phyloP scores from a whole-genome alignment of 1,140 invertebrate genomes.

The Drosophila yakuba region DNA sequence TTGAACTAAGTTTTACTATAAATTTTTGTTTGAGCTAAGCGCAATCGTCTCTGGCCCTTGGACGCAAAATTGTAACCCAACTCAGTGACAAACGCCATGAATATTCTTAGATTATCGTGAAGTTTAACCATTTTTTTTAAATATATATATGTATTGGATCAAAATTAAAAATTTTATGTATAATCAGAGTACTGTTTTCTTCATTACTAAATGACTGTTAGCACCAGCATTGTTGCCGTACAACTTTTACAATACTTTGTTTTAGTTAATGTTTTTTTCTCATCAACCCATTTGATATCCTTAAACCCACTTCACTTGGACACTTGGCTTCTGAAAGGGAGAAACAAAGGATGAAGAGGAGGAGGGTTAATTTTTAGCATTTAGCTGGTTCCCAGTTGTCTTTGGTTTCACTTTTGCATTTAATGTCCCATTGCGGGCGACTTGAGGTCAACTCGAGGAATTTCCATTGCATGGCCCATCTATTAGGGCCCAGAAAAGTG shows the following conservation, averaged over 20 bases:
- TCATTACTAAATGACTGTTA: not conserved
- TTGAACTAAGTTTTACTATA: not conserved
- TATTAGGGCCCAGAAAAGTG: slow-evolving; percentile 75
- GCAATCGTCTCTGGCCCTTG: slow-evolving; percentile 47
- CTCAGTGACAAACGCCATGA: slow-evolving; percentile 63
- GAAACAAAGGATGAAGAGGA: slow-evolving; percentile 2
- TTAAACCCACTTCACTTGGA: not conserved
- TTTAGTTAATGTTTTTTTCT: slow-evolving; percentile 3
- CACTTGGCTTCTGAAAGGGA: slow-evolving; percentile 4
- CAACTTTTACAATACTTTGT: not conserved
- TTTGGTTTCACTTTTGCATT: slow-evolving; percentile 76
- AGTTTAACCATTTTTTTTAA: not conserved
- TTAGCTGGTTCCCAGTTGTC: slow-evolving; percentile 51
- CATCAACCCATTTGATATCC: slow-evolving; percentile 14
- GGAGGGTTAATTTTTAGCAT: slow-evolving; percentile 47
- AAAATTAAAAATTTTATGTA: no score
- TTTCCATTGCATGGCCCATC: slow-evolving; percentile 69
- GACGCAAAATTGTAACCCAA: slow-evolving; percentile 59
- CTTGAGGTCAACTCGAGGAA: slow-evolving; percentile 76
- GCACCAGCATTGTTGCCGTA: not conserved
- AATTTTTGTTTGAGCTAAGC: slow-evolving; percentile 29
- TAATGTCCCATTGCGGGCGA: slow-evolving; percentile 74
- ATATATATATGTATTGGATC: not conserved
- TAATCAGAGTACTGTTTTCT: not conserved
- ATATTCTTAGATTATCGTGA: not conserved